Base-by-base conservation (phyloP, 2,888 invertebrate species). In the Lithosia quadra region DNA sequence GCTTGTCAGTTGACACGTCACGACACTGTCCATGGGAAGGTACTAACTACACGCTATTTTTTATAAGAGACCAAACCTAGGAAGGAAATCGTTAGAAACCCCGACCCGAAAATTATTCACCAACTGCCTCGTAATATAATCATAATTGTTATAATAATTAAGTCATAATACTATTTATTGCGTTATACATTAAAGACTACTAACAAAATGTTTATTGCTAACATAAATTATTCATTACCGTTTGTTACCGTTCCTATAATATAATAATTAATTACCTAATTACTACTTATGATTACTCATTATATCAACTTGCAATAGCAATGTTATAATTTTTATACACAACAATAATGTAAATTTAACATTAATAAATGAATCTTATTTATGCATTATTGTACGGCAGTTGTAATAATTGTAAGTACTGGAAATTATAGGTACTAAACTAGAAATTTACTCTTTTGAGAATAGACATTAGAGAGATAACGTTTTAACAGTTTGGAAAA, bases 311-410 rank as follows among this genome's bases (percentile, higher is more conserved):
- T 49, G 4, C 18, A 49, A n/a, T 49, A 43, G 43, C 18, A 18
- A 49, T 49, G 49, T n/a, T 49, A n/a, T n/a, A 49, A n/a, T 49
- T 49, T 49, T 49, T 49, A n/a, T 49, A 49, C 9, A 49, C n/a
- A 49, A 49, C n/a, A 49, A 49, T 49, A 49, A 49, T n/a, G 49
- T 49, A 49, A 49, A 49, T 49, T 28, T 9, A 49, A n/a, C 18
- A 49, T n/a, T 49, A n/a, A 49, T 49, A 49, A n/a, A 49, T 49
- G 49, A 49, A 49, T n/a, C n/a, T 49, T 49, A 49, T n/a, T 49
- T 49, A 49, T 8, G 49, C n/a, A n/a, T n/a, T 49, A 8, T 49
- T 49, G 49, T 49, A 18, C 1, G 43, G 18, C 39, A 39, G 39
- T 39, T 39, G 8, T 8, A 15, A 39, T 13, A 15, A 18, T 28